These are phyloP conservation scores for Siderastrea siderea DNA, from an alignment of 92 coral and sea anemone species.

Conservation along the genomic window DNA sequence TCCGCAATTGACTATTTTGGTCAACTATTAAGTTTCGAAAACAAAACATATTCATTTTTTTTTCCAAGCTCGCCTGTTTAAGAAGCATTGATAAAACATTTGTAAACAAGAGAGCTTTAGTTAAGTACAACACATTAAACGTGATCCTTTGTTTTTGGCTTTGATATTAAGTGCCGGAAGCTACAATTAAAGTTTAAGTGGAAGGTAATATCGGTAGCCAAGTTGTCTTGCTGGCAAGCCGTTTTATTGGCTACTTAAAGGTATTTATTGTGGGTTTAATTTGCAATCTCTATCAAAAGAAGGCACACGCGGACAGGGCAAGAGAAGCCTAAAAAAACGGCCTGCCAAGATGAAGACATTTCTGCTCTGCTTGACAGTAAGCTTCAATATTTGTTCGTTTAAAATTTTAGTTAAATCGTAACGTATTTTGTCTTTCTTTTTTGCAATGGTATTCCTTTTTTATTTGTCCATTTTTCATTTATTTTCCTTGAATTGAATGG, in stretches of 20 bases:
- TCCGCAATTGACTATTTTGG: background rate
- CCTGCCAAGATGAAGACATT: background rate
- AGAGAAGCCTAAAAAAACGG: background rate
- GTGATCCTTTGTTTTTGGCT: constrained; percentile 16
- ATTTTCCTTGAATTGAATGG: no score
- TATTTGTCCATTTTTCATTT: no score
- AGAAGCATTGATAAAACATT: background rate
- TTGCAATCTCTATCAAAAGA: background rate
- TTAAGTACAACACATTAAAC: background rate
- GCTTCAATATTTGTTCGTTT: background rate
- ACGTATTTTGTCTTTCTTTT: background rate
- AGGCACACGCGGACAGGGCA: background rate
- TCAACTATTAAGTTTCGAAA: background rate
- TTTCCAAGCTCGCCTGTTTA: background rate
- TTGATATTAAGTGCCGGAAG: background rate
- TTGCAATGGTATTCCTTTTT: no score
- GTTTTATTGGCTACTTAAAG: constrained; percentile 4
- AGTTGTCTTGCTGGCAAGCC: background rate
- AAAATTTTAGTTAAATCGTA: background rate
- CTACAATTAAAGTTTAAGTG: background rate
- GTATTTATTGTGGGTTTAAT: background rate
- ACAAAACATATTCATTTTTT: background rate
- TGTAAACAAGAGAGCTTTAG: background rate
- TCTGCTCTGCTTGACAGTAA: constrained; percentile 18
- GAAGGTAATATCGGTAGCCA: background rate